Evolutionary conservation across 2,888 invertebrate species (phyloP).

Genomic region (Lasioglossum morio): DNA sequence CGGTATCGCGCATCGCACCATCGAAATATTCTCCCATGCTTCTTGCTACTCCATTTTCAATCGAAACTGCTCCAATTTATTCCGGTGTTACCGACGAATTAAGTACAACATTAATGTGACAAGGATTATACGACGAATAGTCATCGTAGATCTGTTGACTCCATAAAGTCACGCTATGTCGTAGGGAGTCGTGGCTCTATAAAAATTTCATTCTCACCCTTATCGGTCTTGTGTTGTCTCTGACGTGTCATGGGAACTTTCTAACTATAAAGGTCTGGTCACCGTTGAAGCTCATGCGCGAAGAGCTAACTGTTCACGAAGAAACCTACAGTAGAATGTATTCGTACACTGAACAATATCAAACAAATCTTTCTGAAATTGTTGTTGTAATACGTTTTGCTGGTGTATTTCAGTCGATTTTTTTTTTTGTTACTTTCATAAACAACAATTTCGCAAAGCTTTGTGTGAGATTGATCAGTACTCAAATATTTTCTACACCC

Average conservation of each 20-base stretch:
- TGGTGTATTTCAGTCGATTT: too few species aligned
- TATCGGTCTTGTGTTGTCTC: neutral
- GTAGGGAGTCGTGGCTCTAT: neutral
- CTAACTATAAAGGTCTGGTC: neutral
- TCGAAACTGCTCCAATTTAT: neutral
- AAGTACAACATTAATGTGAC: neutral
- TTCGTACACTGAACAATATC: too few species aligned
- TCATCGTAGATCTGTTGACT: neutral
- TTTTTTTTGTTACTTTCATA: too few species aligned
- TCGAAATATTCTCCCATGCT: neutral
- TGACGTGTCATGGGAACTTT: neutral
- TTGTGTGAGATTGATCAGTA: too few species aligned
- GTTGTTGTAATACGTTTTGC: too few species aligned
- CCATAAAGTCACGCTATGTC: neutral
- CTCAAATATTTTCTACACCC: too few species aligned
- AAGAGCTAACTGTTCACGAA: neutral
- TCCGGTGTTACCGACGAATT: neutral
- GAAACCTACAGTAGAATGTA: neutral
- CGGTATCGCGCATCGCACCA: constrained; percentile 22
- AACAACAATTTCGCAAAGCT: too few species aligned
- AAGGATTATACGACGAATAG: neutral
- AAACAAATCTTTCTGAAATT: too few species aligned
- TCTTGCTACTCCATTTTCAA: neutral
- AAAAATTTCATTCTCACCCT: neutral
- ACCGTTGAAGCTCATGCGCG: neutral